These are phyloP conservation scores for Motacilla tschutschensis DNA, from an alignment of 2,113 vertebrate species.

Conservation along the genomic window DNA sequence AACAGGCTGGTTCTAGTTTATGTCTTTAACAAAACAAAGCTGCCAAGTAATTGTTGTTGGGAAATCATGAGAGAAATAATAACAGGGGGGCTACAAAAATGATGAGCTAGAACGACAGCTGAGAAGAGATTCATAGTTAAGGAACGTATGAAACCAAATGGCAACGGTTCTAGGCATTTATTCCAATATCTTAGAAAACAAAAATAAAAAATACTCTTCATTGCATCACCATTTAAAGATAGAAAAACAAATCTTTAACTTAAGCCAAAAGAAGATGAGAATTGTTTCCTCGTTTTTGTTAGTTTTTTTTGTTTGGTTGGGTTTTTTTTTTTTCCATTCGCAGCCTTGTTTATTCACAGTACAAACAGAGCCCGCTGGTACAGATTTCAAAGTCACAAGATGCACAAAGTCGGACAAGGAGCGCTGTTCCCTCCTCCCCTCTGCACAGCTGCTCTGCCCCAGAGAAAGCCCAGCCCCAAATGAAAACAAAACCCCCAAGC, in stretches of 20 bases:
- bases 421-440: not conserved
- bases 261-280: not conserved
- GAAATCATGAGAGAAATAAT: not conserved
- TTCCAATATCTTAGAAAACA: slow-evolving; percentile 35
- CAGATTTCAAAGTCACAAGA: not conserved
- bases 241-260: not conserved
- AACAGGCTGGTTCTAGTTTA: not conserved
- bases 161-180: slow-evolving; percentile 34
- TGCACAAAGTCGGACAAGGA: not conserved
- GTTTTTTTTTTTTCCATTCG: not conserved
- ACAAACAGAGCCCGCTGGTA: not conserved
- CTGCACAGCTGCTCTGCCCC: not conserved
- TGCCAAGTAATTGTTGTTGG: not conserved
- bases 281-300: not conserved
- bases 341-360: slow-evolving; percentile 8
- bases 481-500: not conserved
- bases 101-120: not conserved
- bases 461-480: not conserved
- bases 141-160: slow-evolving; percentile 18
- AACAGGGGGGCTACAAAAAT: not conserved
- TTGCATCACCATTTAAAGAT: not conserved
- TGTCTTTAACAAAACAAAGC: slow-evolving; percentile 17
- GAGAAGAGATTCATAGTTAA: not conserved
- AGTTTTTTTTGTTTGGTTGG: not conserved
- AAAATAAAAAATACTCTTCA: slow-evolving; percentile 13